Conservation (phyloP, 2,797 vertebrate species). For the Sebastes hubbsi region DNA sequence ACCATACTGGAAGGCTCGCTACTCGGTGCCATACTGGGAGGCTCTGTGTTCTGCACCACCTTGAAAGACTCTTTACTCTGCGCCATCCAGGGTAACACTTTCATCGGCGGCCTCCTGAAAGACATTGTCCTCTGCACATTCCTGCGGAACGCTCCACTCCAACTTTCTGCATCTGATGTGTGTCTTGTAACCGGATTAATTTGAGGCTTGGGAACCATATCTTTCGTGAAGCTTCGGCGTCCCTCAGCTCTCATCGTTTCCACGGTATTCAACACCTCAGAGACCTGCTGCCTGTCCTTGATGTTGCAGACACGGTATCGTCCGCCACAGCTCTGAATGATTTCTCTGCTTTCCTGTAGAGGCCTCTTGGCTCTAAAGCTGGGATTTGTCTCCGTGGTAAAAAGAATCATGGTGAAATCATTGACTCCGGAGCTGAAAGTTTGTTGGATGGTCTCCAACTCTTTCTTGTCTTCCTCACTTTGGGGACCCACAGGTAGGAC, state of each 20-base stretch:
- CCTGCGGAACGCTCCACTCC: not conserved
- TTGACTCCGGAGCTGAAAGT: conserved; percentile 12
- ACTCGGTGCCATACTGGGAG: accelerated
- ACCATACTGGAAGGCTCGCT: accelerated
- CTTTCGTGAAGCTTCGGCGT: conserved; percentile 25
- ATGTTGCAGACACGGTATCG: not conserved
- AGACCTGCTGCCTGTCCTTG: not conserved
- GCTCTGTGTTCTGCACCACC: too few relatives aligned
- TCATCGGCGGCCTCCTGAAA: not conserved
- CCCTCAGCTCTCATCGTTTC: not conserved
- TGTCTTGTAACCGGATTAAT: accelerated
- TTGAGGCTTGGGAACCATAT: not conserved
- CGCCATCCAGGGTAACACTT: not conserved
- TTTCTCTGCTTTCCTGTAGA: not conserved
- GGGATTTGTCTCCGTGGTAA: not conserved
- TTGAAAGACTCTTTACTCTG: accelerated
- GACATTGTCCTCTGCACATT: accelerated
- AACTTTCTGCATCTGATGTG: accelerated
- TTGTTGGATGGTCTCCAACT: conserved; percentile 42
- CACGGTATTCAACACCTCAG: conserved; percentile 17
- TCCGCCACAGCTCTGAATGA: not conserved
- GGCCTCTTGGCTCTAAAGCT: not conserved
- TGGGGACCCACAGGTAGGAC: conserved; percentile 29
- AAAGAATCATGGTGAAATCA: conserved; percentile 27
- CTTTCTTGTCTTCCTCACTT: conserved; percentile 48